These are phyloP conservation scores for Gibbula magus DNA, from an alignment of 2,888 invertebrate genomes.

Conservation along the genomic window DNA sequence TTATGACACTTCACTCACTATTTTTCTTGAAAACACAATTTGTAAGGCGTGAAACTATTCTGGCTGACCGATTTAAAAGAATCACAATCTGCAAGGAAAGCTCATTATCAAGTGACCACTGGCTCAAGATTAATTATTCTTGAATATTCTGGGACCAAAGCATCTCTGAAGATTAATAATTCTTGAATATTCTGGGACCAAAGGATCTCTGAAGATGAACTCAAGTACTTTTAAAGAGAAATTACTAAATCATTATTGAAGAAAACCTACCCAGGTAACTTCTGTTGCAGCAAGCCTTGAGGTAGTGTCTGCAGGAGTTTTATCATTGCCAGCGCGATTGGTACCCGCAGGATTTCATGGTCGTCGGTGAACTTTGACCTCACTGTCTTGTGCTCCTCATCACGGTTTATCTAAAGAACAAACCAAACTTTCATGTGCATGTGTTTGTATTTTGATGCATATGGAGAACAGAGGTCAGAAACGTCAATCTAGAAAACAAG, in stretches of 20 bases:
- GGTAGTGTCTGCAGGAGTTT: slow-evolving; percentile 93
- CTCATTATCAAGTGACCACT: no score
- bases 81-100: no score
- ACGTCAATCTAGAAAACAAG: neutral
- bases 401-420: slow-evolving; percentile 62
- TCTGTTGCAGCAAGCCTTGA: slow-evolving; percentile 82
- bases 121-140: no score
- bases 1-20: no score
- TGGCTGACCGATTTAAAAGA: no score
- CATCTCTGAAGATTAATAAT: no score
- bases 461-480: neutral
- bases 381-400: slow-evolving; percentile 71
- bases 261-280: slow-evolving; percentile 85
- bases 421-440: neutral
- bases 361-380: slow-evolving; percentile 75
- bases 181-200: no score
- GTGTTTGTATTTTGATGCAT: neutral
- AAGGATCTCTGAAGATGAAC: neutral
- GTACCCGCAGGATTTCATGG: slow-evolving; percentile 91
- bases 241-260: neutral
- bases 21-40: no score
- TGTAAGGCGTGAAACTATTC: no score
- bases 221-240: neutral
- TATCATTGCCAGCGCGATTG: slow-evolving; percentile 93
- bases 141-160: no score